Conservation (phyloP, 2,113 vertebrate species). For the Porphyrio hochstetteri region DNA sequence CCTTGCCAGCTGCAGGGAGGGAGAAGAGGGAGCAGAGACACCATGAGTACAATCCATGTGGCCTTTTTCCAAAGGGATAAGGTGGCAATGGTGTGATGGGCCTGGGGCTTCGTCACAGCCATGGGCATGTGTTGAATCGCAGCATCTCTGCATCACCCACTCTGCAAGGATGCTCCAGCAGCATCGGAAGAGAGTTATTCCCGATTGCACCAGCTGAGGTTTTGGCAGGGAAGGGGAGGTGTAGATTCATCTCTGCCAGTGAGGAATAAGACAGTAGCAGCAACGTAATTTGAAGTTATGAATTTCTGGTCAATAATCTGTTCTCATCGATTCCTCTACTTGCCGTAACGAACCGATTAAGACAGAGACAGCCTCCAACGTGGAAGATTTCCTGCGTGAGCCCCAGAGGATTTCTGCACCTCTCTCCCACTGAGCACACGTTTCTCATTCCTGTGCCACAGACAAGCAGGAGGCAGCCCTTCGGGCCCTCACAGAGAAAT, state of each 20-base stretch:
- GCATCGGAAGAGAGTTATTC: rapidly evolving
- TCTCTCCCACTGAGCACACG: rapidly evolving
- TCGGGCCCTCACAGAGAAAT: neutral
- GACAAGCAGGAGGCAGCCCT: neutral
- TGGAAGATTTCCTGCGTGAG: rapidly evolving
- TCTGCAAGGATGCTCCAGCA: neutral
- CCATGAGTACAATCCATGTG: neutral
- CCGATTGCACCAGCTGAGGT: rapidly evolving
- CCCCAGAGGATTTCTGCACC: rapidly evolving
- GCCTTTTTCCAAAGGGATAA: neutral
- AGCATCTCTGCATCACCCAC: rapidly evolving
- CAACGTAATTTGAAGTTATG: neutral
- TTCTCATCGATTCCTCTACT: neutral
- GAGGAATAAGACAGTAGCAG: neutral
- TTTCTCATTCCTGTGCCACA: rapidly evolving
- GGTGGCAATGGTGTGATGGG: neutral
- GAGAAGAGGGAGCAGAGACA: neutral
- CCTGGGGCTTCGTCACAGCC: neutral
- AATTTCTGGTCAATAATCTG: neutral
- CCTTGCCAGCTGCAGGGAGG: neutral
- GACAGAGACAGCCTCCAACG: neutral
- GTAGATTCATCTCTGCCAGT: neutral
- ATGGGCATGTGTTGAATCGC: rapidly evolving
- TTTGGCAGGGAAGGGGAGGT: neutral
- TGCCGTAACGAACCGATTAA: neutral